Base-by-base conservation (phyloP, 2,888 invertebrate species). In the Andrena bicolor region DNA sequence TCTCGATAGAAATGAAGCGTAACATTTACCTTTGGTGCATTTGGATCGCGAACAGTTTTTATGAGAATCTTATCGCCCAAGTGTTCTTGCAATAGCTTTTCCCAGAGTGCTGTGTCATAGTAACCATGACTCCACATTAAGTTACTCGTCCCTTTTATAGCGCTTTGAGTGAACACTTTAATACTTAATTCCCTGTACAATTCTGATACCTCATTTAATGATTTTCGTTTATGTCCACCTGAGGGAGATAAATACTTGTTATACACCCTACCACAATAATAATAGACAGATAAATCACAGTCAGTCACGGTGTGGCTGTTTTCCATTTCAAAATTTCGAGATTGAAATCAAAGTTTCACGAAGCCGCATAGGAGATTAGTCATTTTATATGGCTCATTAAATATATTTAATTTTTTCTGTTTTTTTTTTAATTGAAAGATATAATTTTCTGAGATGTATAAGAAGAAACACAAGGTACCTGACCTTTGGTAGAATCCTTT, bases 81-180 rank as follows among this genome's bases (percentile, higher is more conserved):
- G 87, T 96, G 95, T 76, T 96, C 95, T 92, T 96, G 96, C 63
- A 98, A 94, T 91, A 98, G 94, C 80, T 95, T 94, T 93, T 98
- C 97, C 97, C 98, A 98, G 16, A 96, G 95, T 0, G 95, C 95
- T 0, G 98, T 97, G 92, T 98, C 97, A 94, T 99, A 98, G 94
- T 98, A 98, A 0, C 98, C 96, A 92, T 98, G 98, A 77, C 96
- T 96, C 96, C 97, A 97, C n/a, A 98, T 96, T 68, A 98, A 95
- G 78, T 96, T 96, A 49, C 97, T 96, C 0, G 97, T 96, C 16
- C 98, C 97, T 94, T 95, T 94, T 66, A 96, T 92, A 10, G 95
- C 93, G 80, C 95, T 96, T 87, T 96, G 96, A 7, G 95, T 96
- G 91, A 97, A 97, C 86, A 97, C 95, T 93, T 96, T 95, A 1